phyloP scores from a whole-genome alignment of 1,140 invertebrate genomes.

The Calosoma granatense region DNA sequence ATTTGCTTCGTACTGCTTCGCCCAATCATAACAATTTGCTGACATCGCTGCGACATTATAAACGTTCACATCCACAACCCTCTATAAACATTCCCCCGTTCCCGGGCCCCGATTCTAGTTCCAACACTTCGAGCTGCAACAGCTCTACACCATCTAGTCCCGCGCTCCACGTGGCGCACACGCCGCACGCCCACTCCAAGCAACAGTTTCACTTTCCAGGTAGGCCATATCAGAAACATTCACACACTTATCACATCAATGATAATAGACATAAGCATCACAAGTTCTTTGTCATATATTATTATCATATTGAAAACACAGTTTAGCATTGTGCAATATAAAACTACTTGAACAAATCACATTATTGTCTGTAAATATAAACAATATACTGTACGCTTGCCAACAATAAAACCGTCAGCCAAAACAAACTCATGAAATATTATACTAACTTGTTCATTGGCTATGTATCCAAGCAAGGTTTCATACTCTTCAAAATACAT shows the following conservation, averaged over 20 bases:
- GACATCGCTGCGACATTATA: conserved; percentile 26
- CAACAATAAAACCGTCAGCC: too few species aligned
- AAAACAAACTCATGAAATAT: too few species aligned
- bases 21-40: conserved; percentile 33
- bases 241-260: neutral
- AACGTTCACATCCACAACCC: conserved; percentile 46
- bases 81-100: conserved; percentile 48
- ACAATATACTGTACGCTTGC: too few species aligned
- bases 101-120: conserved; percentile 74
- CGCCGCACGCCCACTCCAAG: conserved; percentile 36
- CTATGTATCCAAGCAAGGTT: too few species aligned
- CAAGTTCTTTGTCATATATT: conserved; percentile 10
- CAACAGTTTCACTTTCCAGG: conserved; percentile 83
- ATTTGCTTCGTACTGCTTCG: conserved; percentile 27
- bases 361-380: too few species aligned
- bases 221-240: conserved; percentile 26
- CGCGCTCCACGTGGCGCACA: conserved; percentile 56
- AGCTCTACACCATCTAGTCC: conserved; percentile 93
- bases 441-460: too few species aligned
- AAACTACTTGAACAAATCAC: too few species aligned
- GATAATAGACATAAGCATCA: too few species aligned
- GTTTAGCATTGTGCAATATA: too few species aligned
- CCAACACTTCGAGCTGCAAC: conserved; percentile 91
- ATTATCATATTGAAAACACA: too few species aligned
- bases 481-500: too few species aligned